These are phyloP conservation scores for Pentalonia nigronervosa DNA, from an alignment of 1,140 invertebrate genomes.

Conservation along the genomic window DNA sequence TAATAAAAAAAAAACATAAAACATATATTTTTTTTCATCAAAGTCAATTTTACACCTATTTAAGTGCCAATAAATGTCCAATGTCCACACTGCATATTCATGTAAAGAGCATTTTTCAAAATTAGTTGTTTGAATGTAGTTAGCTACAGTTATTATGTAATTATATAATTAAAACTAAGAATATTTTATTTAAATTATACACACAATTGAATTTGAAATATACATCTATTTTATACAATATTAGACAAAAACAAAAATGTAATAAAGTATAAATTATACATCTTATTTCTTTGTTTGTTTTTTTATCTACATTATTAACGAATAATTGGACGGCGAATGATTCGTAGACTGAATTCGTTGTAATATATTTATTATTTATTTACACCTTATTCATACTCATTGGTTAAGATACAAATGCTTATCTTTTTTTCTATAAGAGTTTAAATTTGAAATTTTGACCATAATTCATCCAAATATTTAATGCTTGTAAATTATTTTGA, in stretches of 20 bases:
- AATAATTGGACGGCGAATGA: neutral
- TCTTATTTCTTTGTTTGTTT: neutral
- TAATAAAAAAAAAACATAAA: no score
- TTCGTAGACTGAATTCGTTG: slow-evolving; percentile 27
- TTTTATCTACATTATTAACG: neutral
- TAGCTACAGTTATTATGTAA: slow-evolving; percentile 18
- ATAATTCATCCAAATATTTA: no score
- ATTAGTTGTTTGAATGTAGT: slow-evolving; percentile 52
- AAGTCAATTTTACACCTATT: neutral
- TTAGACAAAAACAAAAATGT: slow-evolving; percentile 20
- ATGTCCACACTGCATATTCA: neutral
- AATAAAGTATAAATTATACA: slow-evolving; percentile 34
- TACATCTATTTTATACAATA: slow-evolving; percentile 49
- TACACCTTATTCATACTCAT: no score
- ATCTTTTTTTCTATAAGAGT: no score
- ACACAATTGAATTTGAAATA: neutral
- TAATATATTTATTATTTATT: neutral
- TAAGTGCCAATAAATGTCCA: neutral
- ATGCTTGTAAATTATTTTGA: no score
- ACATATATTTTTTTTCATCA: neutral
- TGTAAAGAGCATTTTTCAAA: slow-evolving; percentile 53
- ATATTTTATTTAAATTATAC: slow-evolving; percentile 6
- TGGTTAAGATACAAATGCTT: neutral
- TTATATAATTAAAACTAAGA: slow-evolving; percentile 45
- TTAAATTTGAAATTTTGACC: no score